Evolutionary conservation across 1,140 invertebrate genomes (phyloP).

Genomic region (Antheraea pernyi): DNA sequence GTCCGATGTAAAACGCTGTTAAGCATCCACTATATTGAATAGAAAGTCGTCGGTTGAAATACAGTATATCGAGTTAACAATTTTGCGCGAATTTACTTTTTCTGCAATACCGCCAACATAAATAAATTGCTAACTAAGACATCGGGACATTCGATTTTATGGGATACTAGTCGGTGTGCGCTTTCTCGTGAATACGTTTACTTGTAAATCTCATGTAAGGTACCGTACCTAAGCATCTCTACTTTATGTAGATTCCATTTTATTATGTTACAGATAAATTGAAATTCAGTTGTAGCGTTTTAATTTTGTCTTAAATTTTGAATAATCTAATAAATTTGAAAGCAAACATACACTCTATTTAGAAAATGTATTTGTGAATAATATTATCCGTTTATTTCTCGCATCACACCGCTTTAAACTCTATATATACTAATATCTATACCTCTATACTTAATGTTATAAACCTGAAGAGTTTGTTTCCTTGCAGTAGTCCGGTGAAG

Average conservation of each 20-base stretch:
- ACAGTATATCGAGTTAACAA: constrained; percentile 17
- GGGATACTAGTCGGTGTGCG: constrained; percentile 17
- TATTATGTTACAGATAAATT: background rate
- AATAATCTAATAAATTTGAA: no score
- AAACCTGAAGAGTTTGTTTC: no score
- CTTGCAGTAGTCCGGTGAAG: no score
- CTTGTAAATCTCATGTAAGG: constrained; percentile 24
- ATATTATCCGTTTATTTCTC: no score
- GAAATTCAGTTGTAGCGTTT: no score
- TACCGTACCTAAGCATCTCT: background rate
- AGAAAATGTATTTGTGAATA: no score
- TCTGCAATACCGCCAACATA: constrained; percentile 23
- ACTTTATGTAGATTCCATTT: background rate
- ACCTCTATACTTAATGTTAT: no score
- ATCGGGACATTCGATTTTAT: constrained; percentile 40
- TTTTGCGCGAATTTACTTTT: constrained; percentile 21
- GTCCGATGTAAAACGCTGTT: constrained; percentile 7
- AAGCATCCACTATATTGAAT: constrained; percentile 17
- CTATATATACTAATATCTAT: no score
- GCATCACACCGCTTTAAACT: no score
- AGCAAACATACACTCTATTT: no score
- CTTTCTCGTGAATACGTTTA: constrained; percentile 33
- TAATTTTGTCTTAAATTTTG: no score
- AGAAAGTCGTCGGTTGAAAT: constrained; percentile 26
- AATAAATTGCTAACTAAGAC: constrained; percentile 45